Base-by-base conservation (phyloP, 2,113 vertebrate species). In the Oxygymnocypris stewartii region DNA sequence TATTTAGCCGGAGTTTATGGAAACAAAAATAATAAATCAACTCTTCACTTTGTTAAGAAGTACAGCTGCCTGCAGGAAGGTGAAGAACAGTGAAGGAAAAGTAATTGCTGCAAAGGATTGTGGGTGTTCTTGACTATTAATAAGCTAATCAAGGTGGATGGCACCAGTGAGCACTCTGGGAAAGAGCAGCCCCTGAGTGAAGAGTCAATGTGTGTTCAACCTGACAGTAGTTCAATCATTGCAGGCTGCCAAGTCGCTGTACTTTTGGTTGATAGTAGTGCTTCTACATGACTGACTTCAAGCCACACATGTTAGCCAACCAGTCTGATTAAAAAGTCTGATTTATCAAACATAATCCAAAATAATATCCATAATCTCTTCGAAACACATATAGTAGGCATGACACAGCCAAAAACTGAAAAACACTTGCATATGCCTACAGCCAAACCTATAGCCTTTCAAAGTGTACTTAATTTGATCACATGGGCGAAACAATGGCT, bases 21-120 rank as follows among this genome's bases (percentile, higher is more conserved):
- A 91, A 93, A 90, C 63, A 71, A 35, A 89, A 88, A 63, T 82
- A 88, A 89, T 87, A 67, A n/a, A 28, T 92, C 84, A 92, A 90
- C 90, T 90, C 90, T 91, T 92, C 84, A 77, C 2, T 28, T 7
- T 54, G 63, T 85, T 65, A n/a, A 90, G 86, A 88, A 91, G 90
- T 88, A 87, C 83, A 89, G 86, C 87, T 90, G 85, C 81, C 84
- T 74, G 71, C 75, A 89, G 88, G 89, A 89, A 88, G 89, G 87
- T 92, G 16, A n/a, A n/a, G 75, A 59, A 59, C 40, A 47, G 2
- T 78, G 87, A 89, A 76, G 84, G 59, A 83, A 90, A 86, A 85
- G 88, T 87, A 42, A 63, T 76, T 44, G 74, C 54, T 18, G 37
- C 2, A 54, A 18, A n/a, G 40, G 73, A 75, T 37, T 31, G 5